phyloP scores from a whole-genome alignment of 2,888 invertebrate species.

The Parnassius smintheus region DNA sequence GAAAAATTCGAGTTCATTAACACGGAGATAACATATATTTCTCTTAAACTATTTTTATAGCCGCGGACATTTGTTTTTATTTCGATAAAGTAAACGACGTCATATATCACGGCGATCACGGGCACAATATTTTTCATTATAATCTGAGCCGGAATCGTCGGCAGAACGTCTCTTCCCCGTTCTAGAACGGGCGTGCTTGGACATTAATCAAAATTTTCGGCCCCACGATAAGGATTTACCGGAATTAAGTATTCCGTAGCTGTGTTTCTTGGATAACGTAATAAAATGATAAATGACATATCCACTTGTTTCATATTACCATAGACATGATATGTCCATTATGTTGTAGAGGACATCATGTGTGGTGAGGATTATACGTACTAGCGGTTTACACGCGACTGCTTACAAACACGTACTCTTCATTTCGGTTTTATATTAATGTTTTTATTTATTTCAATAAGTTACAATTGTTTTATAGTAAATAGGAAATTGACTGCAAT shows the following conservation, averaged over 20 bases:
- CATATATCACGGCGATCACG: conserved; percentile 33
- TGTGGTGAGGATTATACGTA: conserved; percentile 36
- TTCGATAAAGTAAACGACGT: conserved; percentile 33
- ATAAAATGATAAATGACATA: conserved; percentile 71
- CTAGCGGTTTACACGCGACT: neutral
- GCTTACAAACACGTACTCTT: neutral
- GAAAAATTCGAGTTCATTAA: conserved; percentile 67
- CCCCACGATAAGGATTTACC: conserved; percentile 51
- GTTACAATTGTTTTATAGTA: too few species aligned
- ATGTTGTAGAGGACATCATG: conserved; percentile 55
- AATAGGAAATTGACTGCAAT: too few species aligned
- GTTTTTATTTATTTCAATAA: too few species aligned
- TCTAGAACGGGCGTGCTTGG: conserved; percentile 35
- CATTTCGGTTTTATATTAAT: neutral
- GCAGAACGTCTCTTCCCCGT: conserved; percentile 35
- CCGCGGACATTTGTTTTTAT: conserved; percentile 30
- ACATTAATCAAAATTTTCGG: conserved; percentile 63
- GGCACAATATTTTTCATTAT: conserved; percentile 54
- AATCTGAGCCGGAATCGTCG: conserved; percentile 48
- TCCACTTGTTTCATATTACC: conserved; percentile 66
- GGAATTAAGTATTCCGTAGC: conserved; percentile 50
- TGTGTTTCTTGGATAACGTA: conserved; percentile 48
- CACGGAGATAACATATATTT: conserved; percentile 49
- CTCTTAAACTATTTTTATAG: conserved; percentile 28
- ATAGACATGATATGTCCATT: conserved; percentile 80